Conservation (phyloP, 1,140 invertebrate species). For the Orius insidiosus region DNA sequence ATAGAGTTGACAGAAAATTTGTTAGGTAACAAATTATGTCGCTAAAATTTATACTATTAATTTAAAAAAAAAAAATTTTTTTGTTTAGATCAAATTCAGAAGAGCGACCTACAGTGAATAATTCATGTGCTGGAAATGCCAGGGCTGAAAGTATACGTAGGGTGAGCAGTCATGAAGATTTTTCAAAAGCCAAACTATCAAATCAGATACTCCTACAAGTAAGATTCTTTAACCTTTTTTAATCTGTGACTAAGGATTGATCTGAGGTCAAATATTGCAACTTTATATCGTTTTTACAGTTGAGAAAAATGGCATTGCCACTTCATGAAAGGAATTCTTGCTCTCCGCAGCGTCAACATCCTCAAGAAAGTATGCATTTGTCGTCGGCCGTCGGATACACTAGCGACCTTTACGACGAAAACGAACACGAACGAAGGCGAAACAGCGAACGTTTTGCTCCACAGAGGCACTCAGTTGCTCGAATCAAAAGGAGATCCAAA, state of each 20-base stretch:
- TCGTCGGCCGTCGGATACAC: slow-evolving; percentile 15
- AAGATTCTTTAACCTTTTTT: not conserved
- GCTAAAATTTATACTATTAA: not conserved
- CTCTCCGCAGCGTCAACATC: slow-evolving; percentile 25
- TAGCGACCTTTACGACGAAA: slow-evolving; percentile 23
- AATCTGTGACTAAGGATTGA: not conserved
- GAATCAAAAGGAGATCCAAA: slow-evolving; percentile 6
- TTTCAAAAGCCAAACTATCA: slow-evolving; percentile 21
- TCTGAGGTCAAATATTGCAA: not conserved
- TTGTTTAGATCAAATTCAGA: slow-evolving; percentile 22
- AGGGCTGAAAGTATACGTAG: slow-evolving; percentile 33
- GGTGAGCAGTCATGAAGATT: slow-evolving; percentile 46
- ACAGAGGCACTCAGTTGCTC: not conserved
- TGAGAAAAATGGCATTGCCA: slow-evolving; percentile 28
- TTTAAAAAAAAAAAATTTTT: slow-evolving; percentile 6
- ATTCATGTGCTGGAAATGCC: slow-evolving; percentile 23
- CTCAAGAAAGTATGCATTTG: slow-evolving; percentile 5
- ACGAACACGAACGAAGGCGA: slow-evolving; percentile 31
- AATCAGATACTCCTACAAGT: slow-evolving; percentile 3
- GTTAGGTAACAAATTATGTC: slow-evolving; percentile 43
- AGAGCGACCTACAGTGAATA: slow-evolving; percentile 22
- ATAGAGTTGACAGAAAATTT: slow-evolving; percentile 41
- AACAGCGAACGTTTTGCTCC: slow-evolving; percentile 34
- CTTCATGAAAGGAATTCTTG: slow-evolving; percentile 25
- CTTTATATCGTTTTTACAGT: slow-evolving; percentile 4